These are phyloP conservation scores for Chironomus tentans DNA, from an alignment of 2,888 invertebrate species.

Conservation along the genomic window DNA sequence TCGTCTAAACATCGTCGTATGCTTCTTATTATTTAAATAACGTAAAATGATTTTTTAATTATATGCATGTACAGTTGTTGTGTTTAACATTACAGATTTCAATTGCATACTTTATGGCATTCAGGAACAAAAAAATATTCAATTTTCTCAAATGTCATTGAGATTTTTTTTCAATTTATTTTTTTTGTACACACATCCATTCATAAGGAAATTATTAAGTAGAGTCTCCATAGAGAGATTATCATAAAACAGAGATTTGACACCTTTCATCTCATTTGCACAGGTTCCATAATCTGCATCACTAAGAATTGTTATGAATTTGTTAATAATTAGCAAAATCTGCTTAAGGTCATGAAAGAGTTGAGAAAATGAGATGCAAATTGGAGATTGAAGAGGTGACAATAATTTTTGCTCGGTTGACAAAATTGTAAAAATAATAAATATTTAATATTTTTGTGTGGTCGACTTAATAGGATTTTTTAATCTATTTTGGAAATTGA, in stretches of 20 bases:
- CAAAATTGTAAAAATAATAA: too few species aligned
- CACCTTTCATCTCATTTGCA: neutral
- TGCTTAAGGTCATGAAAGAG: neutral
- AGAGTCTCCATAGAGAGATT: neutral
- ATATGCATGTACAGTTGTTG: neutral
- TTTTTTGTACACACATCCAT: too few species aligned
- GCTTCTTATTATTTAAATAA: neutral
- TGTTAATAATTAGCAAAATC: neutral
- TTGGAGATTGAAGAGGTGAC: neutral
- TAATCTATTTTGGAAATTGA: too few species aligned
- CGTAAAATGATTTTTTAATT: constrained; percentile 5
- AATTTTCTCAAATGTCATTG: constrained; percentile 6
- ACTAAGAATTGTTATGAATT: neutral
- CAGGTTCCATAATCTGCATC: neutral
- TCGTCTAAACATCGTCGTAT: constrained; percentile 3
- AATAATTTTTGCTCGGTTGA: neutral
- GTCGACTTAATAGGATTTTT: too few species aligned
- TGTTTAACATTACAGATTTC: neutral
- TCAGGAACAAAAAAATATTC: neutral
- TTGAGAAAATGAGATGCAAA: neutral
- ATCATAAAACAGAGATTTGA: neutral
- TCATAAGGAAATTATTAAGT: neutral
- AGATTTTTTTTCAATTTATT: neutral
- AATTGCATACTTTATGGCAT: neutral
- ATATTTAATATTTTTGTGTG: too few species aligned